A percentile compares a stretch with the other conserved stretches of the same genome.
These are phyloP conservation scores for Brachirus orientalis DNA, from an alignment of 2,113 vertebrate species.

Conservation along the genomic window DNA sequence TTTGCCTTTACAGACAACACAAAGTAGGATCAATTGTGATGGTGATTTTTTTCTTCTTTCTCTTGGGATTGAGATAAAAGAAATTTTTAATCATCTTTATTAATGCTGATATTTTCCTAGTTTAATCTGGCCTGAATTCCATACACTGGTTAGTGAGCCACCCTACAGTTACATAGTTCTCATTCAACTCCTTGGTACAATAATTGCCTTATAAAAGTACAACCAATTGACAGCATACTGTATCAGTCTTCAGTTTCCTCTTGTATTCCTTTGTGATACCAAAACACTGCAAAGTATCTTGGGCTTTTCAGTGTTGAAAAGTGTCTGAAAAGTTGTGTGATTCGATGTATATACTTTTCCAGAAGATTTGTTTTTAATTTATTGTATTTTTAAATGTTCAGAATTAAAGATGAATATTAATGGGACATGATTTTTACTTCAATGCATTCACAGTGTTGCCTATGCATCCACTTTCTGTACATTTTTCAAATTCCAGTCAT, in stretches of 20 bases:
- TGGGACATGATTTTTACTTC: slow-evolving; percentile 40
- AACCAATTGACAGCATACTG: slow-evolving; percentile 77
- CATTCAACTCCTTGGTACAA: slow-evolving; percentile 67
- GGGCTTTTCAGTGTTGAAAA: slow-evolving; percentile 34
- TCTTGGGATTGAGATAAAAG: background rate
- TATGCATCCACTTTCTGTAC: slow-evolving; percentile 26
- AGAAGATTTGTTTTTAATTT: slow-evolving; percentile 60
- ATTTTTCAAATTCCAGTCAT: slow-evolving; percentile 39
- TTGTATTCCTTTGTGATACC: slow-evolving; percentile 46
- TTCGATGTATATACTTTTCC: slow-evolving; percentile 51
- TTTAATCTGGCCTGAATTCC: slow-evolving; percentile 27
- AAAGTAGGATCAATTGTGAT: background rate
- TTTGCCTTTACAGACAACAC: background rate
- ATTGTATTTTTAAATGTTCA: slow-evolving; percentile 53
- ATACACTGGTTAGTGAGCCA: slow-evolving; percentile 9
- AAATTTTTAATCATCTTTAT: background rate
- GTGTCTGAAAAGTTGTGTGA: slow-evolving; percentile 31
- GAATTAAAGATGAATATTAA: slow-evolving; percentile 41
- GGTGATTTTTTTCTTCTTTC: background rate
- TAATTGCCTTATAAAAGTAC: slow-evolving; percentile 82
- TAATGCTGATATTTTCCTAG: background rate
- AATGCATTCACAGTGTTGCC: slow-evolving; percentile 61
- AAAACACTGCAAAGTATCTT: slow-evolving; percentile 49
- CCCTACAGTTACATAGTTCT: slow-evolving; percentile 41
- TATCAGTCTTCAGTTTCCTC: slow-evolving; percentile 56